Percentiles rank a stretch among this genome's conserved stretches.
Conservation (phyloP, 2,113 vertebrate species). For the Pomatostomus ruficeps region DNA sequence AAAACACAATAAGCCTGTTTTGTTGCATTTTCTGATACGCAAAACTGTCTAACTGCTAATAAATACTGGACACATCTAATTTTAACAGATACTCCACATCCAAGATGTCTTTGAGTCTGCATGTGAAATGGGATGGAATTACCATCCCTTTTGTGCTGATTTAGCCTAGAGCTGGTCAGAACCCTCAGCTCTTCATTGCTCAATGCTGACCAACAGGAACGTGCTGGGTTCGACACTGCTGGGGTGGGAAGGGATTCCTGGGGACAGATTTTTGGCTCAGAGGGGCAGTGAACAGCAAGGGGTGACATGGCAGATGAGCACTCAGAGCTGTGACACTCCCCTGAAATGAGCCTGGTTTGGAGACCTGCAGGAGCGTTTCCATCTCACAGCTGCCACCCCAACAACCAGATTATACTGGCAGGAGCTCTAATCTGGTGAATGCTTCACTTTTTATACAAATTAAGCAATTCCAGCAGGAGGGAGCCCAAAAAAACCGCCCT, state of each 20-base stretch:
- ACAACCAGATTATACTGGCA: background rate
- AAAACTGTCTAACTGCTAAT: background rate
- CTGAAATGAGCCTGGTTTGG: background rate
- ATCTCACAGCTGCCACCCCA: background rate
- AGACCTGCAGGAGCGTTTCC: background rate
- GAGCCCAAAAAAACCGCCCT: background rate
- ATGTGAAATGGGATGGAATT: background rate
- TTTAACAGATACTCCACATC: background rate
- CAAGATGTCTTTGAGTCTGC: background rate
- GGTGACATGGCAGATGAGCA: accelerated
- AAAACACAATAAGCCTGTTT: constrained; percentile 21
- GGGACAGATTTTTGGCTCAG: background rate
- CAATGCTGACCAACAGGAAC: accelerated
- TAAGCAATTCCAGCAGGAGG: background rate
- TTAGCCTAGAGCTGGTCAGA: background rate
- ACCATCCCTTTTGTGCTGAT: background rate
- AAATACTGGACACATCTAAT: background rate
- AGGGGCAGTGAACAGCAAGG: background rate
- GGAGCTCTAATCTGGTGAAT: background rate
- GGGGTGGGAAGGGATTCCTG: background rate
- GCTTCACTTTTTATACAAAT: background rate
- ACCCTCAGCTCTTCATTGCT: background rate
- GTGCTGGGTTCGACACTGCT: accelerated
- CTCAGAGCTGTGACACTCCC: background rate
- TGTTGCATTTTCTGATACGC: background rate